Conservation (phyloP, 1,140 invertebrate species). For the Lepeophtheirus salmonis region DNA sequence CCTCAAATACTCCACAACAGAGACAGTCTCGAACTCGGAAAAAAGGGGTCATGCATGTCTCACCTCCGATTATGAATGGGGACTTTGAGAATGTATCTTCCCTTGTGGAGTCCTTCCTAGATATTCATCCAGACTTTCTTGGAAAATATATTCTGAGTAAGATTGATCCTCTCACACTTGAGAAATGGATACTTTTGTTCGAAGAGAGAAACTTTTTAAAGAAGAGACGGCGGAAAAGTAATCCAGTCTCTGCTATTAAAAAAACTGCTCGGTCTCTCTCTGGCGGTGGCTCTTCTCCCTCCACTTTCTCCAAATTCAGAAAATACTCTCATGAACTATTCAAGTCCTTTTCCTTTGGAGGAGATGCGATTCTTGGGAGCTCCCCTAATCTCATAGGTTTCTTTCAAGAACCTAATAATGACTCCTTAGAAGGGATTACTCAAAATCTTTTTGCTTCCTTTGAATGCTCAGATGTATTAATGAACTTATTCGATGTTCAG, state of each 20-base stretch:
- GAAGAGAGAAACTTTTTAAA: no score
- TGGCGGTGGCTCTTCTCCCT: not conserved
- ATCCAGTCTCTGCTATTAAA: not conserved
- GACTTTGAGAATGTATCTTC: not conserved
- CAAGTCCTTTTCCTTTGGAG: not conserved
- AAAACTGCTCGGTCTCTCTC: not conserved
- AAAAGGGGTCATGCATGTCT: not conserved
- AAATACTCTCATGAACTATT: not conserved
- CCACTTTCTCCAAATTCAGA: not conserved
- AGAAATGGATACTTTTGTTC: conserved; percentile 7
- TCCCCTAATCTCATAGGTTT: not conserved
- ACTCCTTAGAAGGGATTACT: not conserved
- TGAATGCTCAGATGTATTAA: not conserved
- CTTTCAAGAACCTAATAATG: not conserved
- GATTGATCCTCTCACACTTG: not conserved
- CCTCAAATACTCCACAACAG: not conserved
- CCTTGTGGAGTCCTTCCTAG: conserved; percentile 10
- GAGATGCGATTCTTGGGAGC: conserved; percentile 1
- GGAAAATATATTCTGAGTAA: conserved; percentile 8
- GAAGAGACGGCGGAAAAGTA: not conserved
- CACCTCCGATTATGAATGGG: not conserved
- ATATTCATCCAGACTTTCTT: conserved; percentile 7
- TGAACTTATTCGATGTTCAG: not conserved
- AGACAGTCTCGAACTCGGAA: not conserved
- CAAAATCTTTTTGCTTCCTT: not conserved